A percentile compares a stretch with the other conserved stretches of the same genome.
phyloP scores from a whole-genome alignment of 2,797 vertebrate genomes.

The Delichon dasypus region DNA sequence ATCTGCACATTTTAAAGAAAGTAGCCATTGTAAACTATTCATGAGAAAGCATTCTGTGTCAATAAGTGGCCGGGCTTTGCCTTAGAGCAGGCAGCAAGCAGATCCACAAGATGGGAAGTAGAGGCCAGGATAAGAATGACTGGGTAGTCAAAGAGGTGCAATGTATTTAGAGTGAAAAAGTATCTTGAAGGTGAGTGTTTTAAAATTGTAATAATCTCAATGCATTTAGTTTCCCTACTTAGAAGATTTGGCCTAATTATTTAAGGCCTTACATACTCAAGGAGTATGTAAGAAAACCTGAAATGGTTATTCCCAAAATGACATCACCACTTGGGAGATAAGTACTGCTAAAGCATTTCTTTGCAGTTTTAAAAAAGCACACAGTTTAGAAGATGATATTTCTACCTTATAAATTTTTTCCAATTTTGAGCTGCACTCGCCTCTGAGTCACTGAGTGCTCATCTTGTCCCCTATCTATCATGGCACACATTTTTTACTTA shows the following conservation, averaged over 20 bases:
- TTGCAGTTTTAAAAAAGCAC: conserved; percentile 44
- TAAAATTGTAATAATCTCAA: not conserved
- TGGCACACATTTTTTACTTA: not conserved
- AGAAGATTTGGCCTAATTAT: conserved; percentile 10
- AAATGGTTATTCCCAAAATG: conserved; percentile 35
- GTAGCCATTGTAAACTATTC: conserved; percentile 68
- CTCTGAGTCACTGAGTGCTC: not conserved
- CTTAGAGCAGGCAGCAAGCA: conserved; percentile 68
- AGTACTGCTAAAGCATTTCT: not conserved
- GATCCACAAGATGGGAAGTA: not conserved
- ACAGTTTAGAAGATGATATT: not conserved
- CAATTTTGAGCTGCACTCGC: not conserved
- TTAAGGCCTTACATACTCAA: conserved; percentile 34
- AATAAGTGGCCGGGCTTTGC: conserved; percentile 64
- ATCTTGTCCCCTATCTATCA: not conserved
- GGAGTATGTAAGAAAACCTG: conserved; percentile 43
- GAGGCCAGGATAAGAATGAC: conserved; percentile 28
- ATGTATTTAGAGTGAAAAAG: conserved; percentile 35
- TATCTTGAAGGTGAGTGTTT: conserved; percentile 13
- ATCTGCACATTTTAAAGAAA: conserved; percentile 72
- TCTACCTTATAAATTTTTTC: not conserved
- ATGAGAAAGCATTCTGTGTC: conserved; percentile 64
- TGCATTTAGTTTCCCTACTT: conserved; percentile 33
- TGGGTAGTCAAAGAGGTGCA: conserved; percentile 42
- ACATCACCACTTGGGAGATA: not conserved